Base-by-base conservation (phyloP, 2,797 vertebrate species). In the Siniperca undulata region DNA sequence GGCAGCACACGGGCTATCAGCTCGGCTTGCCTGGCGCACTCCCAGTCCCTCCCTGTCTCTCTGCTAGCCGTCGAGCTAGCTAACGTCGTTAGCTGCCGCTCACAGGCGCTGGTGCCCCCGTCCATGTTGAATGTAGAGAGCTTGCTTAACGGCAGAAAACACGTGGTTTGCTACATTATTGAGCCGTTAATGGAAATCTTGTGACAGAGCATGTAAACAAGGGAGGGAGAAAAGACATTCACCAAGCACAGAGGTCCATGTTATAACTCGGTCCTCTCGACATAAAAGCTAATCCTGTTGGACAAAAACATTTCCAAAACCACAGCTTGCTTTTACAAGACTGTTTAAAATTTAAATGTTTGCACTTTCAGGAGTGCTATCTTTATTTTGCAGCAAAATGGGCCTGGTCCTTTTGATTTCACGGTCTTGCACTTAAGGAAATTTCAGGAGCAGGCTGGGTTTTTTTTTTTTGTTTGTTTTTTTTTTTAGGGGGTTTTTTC, bases 141-240 rank as follows among this genome's bases (percentile, higher is more conserved):
- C 78, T 87, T 74, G 61, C 88, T 84, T 77, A 82, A 90, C 86
- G 50, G 48, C 78, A 70, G 66, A 79, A 86, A 93, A 86, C 94
- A 94, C 93, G 92, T 92, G 92, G 89, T 89, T 90, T 78, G 82
- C 80, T 74, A 80, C 91, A 92, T 91, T 93, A 93, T 91, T 91
- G 89, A 93, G 80, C 84, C 91, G 81, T 89, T 93, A 91, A 93
- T 93, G 90, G 85, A 87, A 83, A 88, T 91, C 94, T 92, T 92
- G 92, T 95, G 94, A 95, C 92, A 82, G 65, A n/a, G 20, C 83
- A 82, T 86, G 89, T 89, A 90, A 93, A 93, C 88, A 91, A 77
- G 61, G 7, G 44, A 77, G 61, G 7, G 44, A 60, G 56, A 20
- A 4, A 56, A 78, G 78, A 80, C 56, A 62, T 67, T 40, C 62